Evolutionary conservation across 2,797 vertebrate species (phyloP).

Genomic region (Hemitrygon akajei): DNA sequence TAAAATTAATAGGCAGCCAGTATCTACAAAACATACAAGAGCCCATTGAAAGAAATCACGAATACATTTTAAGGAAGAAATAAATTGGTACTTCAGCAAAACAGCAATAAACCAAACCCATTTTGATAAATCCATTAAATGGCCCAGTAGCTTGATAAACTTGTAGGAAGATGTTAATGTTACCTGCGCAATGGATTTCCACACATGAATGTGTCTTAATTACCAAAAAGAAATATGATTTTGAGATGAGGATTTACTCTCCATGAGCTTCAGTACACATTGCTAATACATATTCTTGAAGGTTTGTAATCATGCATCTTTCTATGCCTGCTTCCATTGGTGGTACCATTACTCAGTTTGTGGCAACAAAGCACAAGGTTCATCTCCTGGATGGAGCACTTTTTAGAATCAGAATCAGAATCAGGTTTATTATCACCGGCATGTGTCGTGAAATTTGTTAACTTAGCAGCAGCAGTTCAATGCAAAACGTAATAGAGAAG

Average conservation of each 20-base stretch:
- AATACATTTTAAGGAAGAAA: neutral
- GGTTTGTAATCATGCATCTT: neutral
- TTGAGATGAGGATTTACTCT: neutral
- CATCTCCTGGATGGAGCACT: neutral
- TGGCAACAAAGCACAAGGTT: too few relatives aligned
- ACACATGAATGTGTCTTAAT: neutral
- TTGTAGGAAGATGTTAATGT: neutral
- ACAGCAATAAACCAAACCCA: neutral
- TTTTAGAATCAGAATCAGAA: too few relatives aligned
- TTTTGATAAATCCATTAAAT: constrained; percentile 4
- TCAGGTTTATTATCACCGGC: too few relatives aligned
- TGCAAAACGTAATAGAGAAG: too few relatives aligned
- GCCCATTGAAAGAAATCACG: neutral
- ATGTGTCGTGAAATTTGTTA: too few relatives aligned
- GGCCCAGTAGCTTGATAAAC: neutral
- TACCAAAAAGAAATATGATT: neutral
- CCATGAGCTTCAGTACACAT: neutral
- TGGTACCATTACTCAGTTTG: neutral
- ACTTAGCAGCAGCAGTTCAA: too few relatives aligned
- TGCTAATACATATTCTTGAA: neutral
- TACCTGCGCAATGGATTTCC: neutral
- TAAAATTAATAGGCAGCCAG: too few relatives aligned
- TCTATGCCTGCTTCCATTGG: neutral
- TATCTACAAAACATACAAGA: neutral
- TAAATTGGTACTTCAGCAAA: neutral